These are phyloP conservation scores for Sminthurides aquaticus DNA, from an alignment of 2,888 invertebrate genomes.

Conservation along the genomic window DNA sequence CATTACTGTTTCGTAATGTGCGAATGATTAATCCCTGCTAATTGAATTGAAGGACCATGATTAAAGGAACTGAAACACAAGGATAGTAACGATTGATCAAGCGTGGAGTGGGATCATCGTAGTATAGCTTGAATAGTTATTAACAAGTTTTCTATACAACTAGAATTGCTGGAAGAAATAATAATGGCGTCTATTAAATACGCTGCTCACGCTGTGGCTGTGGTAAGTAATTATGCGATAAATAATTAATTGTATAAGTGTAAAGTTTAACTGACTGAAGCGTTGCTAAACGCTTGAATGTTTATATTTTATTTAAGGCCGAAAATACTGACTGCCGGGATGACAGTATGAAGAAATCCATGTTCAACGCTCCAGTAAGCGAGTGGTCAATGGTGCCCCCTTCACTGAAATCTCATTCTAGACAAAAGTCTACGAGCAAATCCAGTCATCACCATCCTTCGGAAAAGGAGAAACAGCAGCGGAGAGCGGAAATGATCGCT, in stretches of 20 bases:
- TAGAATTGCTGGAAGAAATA: too few relatives aligned
- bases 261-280: too few relatives aligned
- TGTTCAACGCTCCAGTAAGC: slow-evolving; percentile 21
- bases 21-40: too few relatives aligned
- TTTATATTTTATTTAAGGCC: slow-evolving; percentile 3
- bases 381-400: slow-evolving; percentile 23
- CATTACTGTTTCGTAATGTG: too few relatives aligned
- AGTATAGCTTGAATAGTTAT: too few relatives aligned
- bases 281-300: too few relatives aligned
- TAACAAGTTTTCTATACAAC: too few relatives aligned
- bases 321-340: slow-evolving; percentile 18
- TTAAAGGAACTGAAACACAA: too few relatives aligned
- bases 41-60: too few relatives aligned
- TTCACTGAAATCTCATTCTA: slow-evolving; percentile 18
- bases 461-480: slow-evolving; percentile 21
- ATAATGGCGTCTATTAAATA: slow-evolving; percentile 23
- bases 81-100: too few relatives aligned
- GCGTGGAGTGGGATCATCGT: too few relatives aligned
- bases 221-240: slow-evolving; percentile 7
- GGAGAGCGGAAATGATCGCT: slow-evolving; percentile 22
- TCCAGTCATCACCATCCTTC: slow-evolving; percentile 16
- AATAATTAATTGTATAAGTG: too few relatives aligned
- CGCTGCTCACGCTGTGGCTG: slow-evolving; percentile 19
- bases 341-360: slow-evolving; percentile 20
- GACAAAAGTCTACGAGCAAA: slow-evolving; percentile 3